Base-by-base conservation (phyloP, 2,113 vertebrate species). In the Alexandromys fortis region DNA sequence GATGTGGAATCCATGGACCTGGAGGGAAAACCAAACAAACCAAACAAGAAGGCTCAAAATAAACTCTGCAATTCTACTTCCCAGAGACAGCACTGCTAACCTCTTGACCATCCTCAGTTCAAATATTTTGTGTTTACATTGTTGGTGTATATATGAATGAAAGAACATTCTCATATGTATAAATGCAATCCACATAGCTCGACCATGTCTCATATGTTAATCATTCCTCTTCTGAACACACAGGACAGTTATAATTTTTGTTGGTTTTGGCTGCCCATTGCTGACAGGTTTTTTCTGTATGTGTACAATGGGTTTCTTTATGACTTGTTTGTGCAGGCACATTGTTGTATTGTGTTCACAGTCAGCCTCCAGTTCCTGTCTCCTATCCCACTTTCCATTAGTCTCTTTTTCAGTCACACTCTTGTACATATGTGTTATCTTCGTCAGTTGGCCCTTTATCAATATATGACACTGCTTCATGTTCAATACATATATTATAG, bases 401-500 rank as follows among this genome's bases (percentile, higher is more conserved):
- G 5, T 24, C 42, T 86, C 65, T 33, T 19, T 86, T 83, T 19
- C 63, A 47, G 38, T 45, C 28, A 67, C 10, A 17, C 28, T 13
- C 3, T 26, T 38, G 38, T 63, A 28, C 22, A 26, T 38, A 8
- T 61, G n/a, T 63, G 24, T 83, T 63, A n/a, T 83, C 63, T n/a
- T 17, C 9, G 16, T 12, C 5, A 28, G 55, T 28, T n/a, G 63
- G 55, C 55, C 55, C 28, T 83, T 42, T 24, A 61, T 26, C 35
- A 83, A 61, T 28, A 42, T 13, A 28, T 42, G 81, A 63, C n/a
- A 26, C 12, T 85, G 88, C 82, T 91, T 88, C 22, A 47, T 67
- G 58, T 68, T 86, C 65, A 88, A 52, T 63, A 33, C 9, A 38
- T 38, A 89, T 93, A 82, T 94, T 89, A 26, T 26, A 93, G 58